Conservation (phyloP, 2,888 invertebrate genomes). For the Oxystoma pomonae region DNA sequence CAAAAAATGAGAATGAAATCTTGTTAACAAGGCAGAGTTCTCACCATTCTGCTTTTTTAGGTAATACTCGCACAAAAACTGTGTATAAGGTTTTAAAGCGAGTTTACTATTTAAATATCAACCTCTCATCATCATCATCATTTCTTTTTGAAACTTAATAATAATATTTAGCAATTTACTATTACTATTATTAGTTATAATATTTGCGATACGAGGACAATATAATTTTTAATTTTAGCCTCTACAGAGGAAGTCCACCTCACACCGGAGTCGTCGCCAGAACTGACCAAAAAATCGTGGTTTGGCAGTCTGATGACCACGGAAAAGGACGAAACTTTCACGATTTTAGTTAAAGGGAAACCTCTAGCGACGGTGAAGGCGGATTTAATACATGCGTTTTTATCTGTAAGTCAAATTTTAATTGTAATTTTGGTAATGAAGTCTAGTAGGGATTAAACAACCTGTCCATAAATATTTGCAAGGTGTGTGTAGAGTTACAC, state of each 20-base stretch:
- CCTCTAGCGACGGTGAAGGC: conserved; percentile 96
- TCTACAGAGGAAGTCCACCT: conserved; percentile 88
- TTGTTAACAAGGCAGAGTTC: no score
- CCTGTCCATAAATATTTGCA: no score
- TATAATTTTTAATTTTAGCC: conserved; percentile 49
- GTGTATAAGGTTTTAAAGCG: no score
- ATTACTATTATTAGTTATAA: neutral
- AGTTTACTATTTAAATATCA: no score
- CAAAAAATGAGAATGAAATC: no score
- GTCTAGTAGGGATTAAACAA: no score
- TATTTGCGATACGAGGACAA: no score
- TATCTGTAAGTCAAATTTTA: conserved; percentile 84
- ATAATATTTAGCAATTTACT: neutral
- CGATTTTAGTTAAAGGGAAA: conserved; percentile 93
- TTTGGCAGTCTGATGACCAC: conserved; percentile 97
- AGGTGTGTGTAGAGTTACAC: no score
- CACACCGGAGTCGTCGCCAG: conserved; percentile 94
- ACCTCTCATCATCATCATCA: no score
- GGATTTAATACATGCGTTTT: conserved; percentile 95
- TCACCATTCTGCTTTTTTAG: no score
- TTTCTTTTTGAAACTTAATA: neutral
- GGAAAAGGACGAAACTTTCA: conserved; percentile 95
- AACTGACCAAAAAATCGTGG: conserved; percentile 95
- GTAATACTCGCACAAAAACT: no score
- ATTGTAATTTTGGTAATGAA: no score